Base-by-base conservation (phyloP, 2,797 vertebrate genomes). In the Geotrypetes seraphini region DNA sequence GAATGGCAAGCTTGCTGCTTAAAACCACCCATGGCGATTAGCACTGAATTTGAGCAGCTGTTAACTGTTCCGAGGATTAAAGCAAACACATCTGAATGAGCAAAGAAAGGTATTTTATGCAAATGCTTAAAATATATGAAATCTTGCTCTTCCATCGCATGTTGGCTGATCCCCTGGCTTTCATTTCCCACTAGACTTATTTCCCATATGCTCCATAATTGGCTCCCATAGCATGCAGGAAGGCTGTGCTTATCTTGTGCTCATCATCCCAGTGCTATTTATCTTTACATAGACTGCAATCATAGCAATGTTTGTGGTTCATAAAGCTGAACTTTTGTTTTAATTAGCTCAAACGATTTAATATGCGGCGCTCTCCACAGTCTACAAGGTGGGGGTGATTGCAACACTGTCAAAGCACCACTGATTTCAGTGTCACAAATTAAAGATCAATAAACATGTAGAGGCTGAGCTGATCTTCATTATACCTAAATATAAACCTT, bases 51-150 rank as follows among this genome's bases (percentile, higher is more conserved):
- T 27, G 17, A 61, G 15, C 52, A 57, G 39, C 46, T 60, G 50
- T 24, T 41, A 4, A 20, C 9, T 50, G 20, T 54, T 56, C 14
- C 25, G 19, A 37, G 36, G 21, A 33, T 6, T 47, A 45, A 51
- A 38, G n/a, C 30, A 19, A 41, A 34, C 27, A 51, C 50, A 60
- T 50, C 60, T 76, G 56, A 36, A 45, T 25, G 20, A 35, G 21
- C 24, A 60, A 22, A 24, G 22, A 16, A 11, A 9, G 3, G 2
- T 25, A 24, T 29, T 35, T 12, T 45, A 31, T 46, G 8, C 24
- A 43, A 63, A 28, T 4, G 5, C 28, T 58, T 43, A 29, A 31
- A 31, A 14, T 4, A 46, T 3, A 16, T 42, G 18, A 32, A 22
- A 24, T 32, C 7, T 17, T 28, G 11, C 13, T 21, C 26, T 15